Base-by-base conservation (phyloP, 1,140 invertebrate genomes). In the Colletes latitarsis region DNA sequence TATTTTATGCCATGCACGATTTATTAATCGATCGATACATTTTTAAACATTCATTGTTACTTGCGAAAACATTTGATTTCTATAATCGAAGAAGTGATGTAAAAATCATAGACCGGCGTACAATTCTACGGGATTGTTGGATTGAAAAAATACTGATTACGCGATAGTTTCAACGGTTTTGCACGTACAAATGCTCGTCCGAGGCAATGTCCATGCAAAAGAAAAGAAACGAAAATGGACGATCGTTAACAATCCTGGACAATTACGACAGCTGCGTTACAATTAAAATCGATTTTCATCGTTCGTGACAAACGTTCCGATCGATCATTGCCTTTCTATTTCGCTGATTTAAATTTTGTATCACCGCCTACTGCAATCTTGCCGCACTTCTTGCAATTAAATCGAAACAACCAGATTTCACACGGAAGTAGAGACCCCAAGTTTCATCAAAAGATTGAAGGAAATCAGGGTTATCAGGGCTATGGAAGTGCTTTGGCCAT, bases 21-120 rank as follows among this genome's bases (percentile, higher is more conserved):
- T 86, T 86, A 87, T 87, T 87, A 79, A 86, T 87, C 73, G 72
- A 86, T 81, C 74, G 84, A 83, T 87, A 87, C 84, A 87, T 86
- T 80, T 85, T 86, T 87, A 86, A 87, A 86, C 80, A 83, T 87
- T 77, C 73, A 82, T 78, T 86, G 66, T 83, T 82, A 87, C 62
- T 82, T 87, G 49, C 64, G 82, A 87, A 82, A 80, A 86, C 80
- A 80, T 77, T 79, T 86, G 72, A 73, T 76, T 76, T 87, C 71
- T 87, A 84, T 84, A 79, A 81, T 79, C 79, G 79, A 82, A 84
- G 76, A 71, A 82, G 77, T 84, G 73, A 63, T 58, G 75, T 84
- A 79, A 79, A 87, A 86, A 86, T 70, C 49, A 86, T 74, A 86
- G 55, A 64, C 82, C 81, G 84, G 80, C 70, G 82, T 63, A 85